Evolutionary conservation across 2,113 vertebrate species (phyloP).

Genomic region (Thymallus thymallus): DNA sequence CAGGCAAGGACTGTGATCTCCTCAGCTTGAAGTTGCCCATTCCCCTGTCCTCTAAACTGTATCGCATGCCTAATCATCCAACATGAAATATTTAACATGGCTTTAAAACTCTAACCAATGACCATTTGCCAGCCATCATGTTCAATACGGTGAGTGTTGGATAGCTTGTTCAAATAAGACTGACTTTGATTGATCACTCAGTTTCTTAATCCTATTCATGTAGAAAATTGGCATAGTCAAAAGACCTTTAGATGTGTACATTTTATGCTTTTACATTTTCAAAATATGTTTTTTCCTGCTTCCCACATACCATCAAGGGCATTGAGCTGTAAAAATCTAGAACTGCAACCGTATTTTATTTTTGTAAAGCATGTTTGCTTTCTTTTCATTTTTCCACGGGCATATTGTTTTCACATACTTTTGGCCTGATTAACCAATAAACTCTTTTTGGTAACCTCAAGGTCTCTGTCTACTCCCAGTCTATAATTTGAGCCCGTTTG

Average conservation of each 20-base stretch:
- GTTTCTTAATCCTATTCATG: conserved; percentile 71
- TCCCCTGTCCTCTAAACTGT: conserved; percentile 26
- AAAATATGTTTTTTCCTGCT: neutral
- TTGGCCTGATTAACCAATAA: no score
- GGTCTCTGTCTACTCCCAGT: no score
- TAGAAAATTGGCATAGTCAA: conserved; percentile 69
- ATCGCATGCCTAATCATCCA: conserved; percentile 55
- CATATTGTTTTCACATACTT: no score
- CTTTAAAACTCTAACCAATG: conserved; percentile 56
- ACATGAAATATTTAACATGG: conserved; percentile 58
- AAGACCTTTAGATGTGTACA: conserved; percentile 42
- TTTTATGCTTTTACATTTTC: conserved; percentile 21
- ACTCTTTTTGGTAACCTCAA: no score
- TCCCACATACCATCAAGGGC: neutral
- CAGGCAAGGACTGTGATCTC: conserved; percentile 47
- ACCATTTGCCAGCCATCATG: conserved; percentile 57
- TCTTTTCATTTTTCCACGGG: neutral
- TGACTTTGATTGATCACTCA: conserved; percentile 75
- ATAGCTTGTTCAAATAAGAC: conserved; percentile 59
- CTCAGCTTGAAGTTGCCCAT: conserved; percentile 57
- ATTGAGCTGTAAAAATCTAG: neutral
- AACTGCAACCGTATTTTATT: neutral
- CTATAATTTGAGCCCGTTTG: no score
- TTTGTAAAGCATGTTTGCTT: neutral
- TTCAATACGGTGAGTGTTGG: conserved; percentile 56